Conservation (phyloP, 2,113 vertebrate species). For the Nibea coibor region DNA sequence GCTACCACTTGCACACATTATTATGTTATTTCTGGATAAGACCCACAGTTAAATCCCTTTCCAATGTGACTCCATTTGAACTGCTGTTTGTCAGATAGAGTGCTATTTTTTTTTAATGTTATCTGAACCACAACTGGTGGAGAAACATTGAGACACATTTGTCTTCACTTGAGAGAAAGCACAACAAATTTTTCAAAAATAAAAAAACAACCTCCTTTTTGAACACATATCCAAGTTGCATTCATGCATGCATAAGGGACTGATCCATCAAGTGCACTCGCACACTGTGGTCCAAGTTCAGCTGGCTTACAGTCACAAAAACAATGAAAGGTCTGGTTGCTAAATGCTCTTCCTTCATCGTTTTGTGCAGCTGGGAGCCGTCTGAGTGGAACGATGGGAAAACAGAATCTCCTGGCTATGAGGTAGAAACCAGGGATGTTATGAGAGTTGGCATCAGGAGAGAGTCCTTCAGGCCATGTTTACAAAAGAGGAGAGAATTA, state of each 20-base stretch:
- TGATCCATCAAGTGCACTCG: constrained; percentile 66
- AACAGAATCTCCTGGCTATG: constrained; percentile 56
- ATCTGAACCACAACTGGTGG: constrained; percentile 49
- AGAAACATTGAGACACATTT: constrained; percentile 53
- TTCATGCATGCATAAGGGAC: constrained; percentile 64
- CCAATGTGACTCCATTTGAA: constrained; percentile 51
- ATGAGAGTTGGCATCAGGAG: constrained; percentile 36
- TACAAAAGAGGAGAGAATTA: constrained; percentile 3
- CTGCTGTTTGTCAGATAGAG: constrained; percentile 43
- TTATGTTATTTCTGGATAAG: constrained; percentile 54
- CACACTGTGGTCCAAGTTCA: constrained; percentile 63
- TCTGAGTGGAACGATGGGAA: constrained; percentile 44
- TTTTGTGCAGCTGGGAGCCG: constrained; percentile 62
- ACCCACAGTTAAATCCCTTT: constrained; percentile 11
- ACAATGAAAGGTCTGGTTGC: constrained; percentile 48
- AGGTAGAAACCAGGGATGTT: constrained; percentile 35
- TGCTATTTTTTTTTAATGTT: constrained; percentile 35
- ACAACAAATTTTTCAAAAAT: constrained; percentile 36
- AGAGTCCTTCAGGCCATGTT: constrained; percentile 28
- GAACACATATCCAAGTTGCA: constrained; percentile 46
- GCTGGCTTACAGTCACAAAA: constrained; percentile 58
- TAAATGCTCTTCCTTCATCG: constrained; percentile 37
- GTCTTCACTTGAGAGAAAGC: constrained; percentile 52
- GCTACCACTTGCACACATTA: constrained; percentile 43
- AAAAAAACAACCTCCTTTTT: constrained; percentile 46